A percentile compares a stretch with the other conserved stretches of the same genome.
Evolutionary conservation across 2,888 invertebrate genomes (phyloP).

Genomic region (Sylvicola cinctus): DNA sequence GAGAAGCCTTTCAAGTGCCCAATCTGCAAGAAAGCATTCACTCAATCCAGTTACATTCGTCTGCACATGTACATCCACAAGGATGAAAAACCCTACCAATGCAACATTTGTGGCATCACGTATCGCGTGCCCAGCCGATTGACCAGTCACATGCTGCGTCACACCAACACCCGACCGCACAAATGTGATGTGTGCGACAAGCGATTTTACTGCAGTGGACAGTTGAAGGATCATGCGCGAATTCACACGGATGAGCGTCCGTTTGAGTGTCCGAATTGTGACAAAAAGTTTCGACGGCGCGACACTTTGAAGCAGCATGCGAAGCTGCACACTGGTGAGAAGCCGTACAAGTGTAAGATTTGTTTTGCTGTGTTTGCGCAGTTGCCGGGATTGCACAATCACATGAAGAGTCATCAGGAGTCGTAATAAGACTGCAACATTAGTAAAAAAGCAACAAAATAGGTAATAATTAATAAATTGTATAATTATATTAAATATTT

Average conservation of each 20-base stretch:
- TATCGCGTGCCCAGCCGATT: conserved; percentile 2
- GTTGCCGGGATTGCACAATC: background rate
- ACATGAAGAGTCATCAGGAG: no score
- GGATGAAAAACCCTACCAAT: conserved; percentile 2
- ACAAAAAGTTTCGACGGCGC: no score
- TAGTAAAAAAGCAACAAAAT: no score
- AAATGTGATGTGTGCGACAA: conserved; percentile 2
- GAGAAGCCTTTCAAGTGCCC: no score
- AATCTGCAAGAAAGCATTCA: conserved; percentile 1
- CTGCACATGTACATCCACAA: conserved; percentile 4
- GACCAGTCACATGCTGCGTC: conserved; percentile 2
- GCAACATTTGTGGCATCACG: conserved; percentile 1
- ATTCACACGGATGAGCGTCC: no score
- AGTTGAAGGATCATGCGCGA: no score
- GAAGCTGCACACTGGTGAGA: background rate
- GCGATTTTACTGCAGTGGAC: no score
- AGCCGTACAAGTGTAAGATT: conserved; percentile 3
- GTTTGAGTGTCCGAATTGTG: no score
- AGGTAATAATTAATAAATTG: no score
- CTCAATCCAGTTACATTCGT: conserved; percentile 3
- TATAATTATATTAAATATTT: no score
- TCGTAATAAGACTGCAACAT: no score
- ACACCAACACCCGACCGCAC: conserved; percentile 3
- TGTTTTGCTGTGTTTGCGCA: conserved; percentile 3
- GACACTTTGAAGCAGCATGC: no score